Evolutionary conservation across 1,140 invertebrate genomes (phyloP).

Genomic region (Nomia melanderi): DNA sequence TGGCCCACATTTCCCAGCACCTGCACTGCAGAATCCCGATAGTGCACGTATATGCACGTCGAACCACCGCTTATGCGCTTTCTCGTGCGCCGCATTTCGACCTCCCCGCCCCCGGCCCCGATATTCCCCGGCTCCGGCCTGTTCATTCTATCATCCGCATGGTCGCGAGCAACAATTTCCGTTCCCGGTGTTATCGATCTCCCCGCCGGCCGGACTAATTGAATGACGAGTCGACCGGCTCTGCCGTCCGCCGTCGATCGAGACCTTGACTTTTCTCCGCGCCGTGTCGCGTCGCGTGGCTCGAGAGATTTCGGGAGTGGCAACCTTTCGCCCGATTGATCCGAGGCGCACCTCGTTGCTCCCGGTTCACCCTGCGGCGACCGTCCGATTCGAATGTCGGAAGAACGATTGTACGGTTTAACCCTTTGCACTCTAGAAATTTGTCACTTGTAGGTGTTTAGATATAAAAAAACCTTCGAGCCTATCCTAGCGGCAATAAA

Average conservation of each 20-base stretch:
- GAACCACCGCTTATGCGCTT: conserved; percentile 43
- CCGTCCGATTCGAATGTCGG: no score
- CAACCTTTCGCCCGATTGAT: no score
- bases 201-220: background rate
- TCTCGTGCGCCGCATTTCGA: conserved; percentile 53
- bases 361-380: no score
- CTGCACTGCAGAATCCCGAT: conserved; percentile 77
- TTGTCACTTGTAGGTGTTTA: no score
- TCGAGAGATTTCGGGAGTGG: background rate
- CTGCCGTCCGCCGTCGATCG: background rate
- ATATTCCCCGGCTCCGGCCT: background rate
- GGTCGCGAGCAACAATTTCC: conserved; percentile 1
- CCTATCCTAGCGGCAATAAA: no score
- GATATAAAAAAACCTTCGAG: no score
- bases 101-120: background rate
- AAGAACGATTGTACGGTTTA: no score
- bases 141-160: background rate
- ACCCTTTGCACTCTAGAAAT: no score
- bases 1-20: conserved; percentile 61
- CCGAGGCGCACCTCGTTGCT: no score
- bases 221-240: background rate
- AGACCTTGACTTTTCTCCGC: background rate
- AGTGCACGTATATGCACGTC: conserved; percentile 71
- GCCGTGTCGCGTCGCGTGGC: background rate
- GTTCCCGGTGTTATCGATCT: background rate